Percentiles rank a stretch among this genome's conserved stretches.
Evolutionary conservation across 2,113 vertebrate genomes (phyloP).

Genomic region (Sander vitreus): DNA sequence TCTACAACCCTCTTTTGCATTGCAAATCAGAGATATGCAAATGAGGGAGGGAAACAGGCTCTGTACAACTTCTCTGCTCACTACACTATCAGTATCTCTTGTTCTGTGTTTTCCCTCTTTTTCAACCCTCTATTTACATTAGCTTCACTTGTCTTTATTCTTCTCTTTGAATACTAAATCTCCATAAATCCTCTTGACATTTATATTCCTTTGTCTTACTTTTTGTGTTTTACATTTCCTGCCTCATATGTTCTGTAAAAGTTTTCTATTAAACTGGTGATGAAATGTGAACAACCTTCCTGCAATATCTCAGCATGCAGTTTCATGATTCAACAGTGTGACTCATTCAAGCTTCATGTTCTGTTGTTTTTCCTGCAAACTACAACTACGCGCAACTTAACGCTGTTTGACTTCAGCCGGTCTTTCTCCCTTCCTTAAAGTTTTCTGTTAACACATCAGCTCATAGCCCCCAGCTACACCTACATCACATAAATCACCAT

Average conservation of each 20-base stretch:
- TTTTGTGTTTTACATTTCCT: not conserved
- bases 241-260: not conserved
- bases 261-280: not conserved
- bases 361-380: slow-evolving; percentile 51
- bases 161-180: slow-evolving; percentile 5
- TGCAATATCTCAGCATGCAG: not conserved
- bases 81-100: slow-evolving; percentile 22
- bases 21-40: slow-evolving; percentile 76
- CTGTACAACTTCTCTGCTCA: slow-evolving; percentile 17
- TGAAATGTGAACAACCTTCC: not conserved
- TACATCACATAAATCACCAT: slow-evolving; percentile 34
- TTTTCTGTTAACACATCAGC: slow-evolving; percentile 48
- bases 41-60: slow-evolving; percentile 43
- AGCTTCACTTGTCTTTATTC: slow-evolving; percentile 1
- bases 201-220: not conserved
- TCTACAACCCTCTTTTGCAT: slow-evolving; percentile 64
- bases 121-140: slow-evolving; percentile 6
- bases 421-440: slow-evolving; percentile 18
- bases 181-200: not conserved
- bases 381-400: slow-evolving; percentile 19
- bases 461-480: slow-evolving; percentile 21
- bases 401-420: slow-evolving; percentile 20
- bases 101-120: slow-evolving; percentile 27
- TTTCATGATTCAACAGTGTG: slow-evolving; percentile 40
- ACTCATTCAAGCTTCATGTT: slow-evolving; percentile 47